Base-by-base conservation (phyloP, 2,797 vertebrate genomes). In the Kryptopterus vitreolus region DNA sequence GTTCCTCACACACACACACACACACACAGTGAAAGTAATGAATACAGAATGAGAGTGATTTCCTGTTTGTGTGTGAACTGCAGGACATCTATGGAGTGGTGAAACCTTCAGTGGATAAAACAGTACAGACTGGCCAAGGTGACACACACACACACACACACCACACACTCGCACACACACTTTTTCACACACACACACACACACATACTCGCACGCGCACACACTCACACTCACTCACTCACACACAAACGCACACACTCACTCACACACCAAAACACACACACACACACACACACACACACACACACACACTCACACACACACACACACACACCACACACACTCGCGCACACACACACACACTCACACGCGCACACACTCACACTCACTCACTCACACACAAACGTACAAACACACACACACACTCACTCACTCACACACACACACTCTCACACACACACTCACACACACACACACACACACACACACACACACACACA, bases 51-150 rank as follows among this genome's bases (percentile, higher is more conserved):
- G 3, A 62, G 7, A 33, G 1, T 63, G 4, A 71, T 53, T 38
- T 35, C 4, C 53, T 57, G 33, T 79, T 76, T 10, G 35, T 79
- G 46, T 79, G 80, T 66, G 84, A 80, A 57, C 46, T 86, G 80
- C 85, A 93, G 92, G 93, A 87, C 81, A 87, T 88, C 18, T 96
- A 93, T 65, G 85, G 79, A 69, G 89, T 89, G 80, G 79, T 94
- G 80, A 89, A 93, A 83, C 96, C 97, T 82, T 94, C 85, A 86
- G 86, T 97, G 84, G 94, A 96, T 78, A 90, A 86, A 57, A 88
- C 92, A 53, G 78, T 94, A 85, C 93, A 92, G 75, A 87, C 88
- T 48, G 95, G 96, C 48, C 91, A 78, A 81, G 94, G 95, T 96
- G 91, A 90, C 89, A 71, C 24, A 80, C 3, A 70, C 61, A 55